Evolutionary conservation across 2,113 vertebrate species (phyloP).

Genomic region (Cryptotis parvus): DNA sequence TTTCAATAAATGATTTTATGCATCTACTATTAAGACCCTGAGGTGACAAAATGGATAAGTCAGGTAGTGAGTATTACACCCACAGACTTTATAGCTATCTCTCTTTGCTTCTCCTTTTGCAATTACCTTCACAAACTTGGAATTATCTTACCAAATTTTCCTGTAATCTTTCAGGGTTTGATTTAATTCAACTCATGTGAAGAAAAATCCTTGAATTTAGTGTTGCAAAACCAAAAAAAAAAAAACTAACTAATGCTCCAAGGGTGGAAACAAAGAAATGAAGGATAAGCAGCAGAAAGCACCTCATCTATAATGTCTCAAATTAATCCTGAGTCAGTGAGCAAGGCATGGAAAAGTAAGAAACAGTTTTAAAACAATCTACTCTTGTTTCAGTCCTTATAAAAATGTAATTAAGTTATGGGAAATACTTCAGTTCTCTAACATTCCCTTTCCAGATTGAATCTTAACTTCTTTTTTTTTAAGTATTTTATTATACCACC

Average conservation of each 20-base stretch:
- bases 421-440: conserved; percentile 11
- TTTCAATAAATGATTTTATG: conserved; percentile 25
- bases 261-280: too few species aligned
- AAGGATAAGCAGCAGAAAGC: not conserved
- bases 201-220: too few species aligned
- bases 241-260: too few species aligned
- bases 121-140: conserved; percentile 23
- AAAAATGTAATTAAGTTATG: conserved; percentile 37
- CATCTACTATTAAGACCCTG: not conserved
- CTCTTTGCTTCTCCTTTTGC: not conserved
- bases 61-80: not conserved
- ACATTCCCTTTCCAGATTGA: conserved; percentile 1
- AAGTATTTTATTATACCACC: too few species aligned
- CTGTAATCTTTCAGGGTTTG: not conserved
- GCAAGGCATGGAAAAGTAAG: conserved; percentile 14
- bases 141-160: conserved; percentile 40
- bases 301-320: not conserved
- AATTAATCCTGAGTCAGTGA: conserved; percentile 12
- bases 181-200: not conserved
- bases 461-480: conserved; percentile 27
- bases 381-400: not conserved
- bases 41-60: not conserved
- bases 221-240: too few species aligned
- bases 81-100: not conserved
- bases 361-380: conserved; percentile 26